These are phyloP conservation scores for Cossypha dichroa DNA, from an alignment of 2,797 vertebrate genomes.

Conservation along the genomic window DNA sequence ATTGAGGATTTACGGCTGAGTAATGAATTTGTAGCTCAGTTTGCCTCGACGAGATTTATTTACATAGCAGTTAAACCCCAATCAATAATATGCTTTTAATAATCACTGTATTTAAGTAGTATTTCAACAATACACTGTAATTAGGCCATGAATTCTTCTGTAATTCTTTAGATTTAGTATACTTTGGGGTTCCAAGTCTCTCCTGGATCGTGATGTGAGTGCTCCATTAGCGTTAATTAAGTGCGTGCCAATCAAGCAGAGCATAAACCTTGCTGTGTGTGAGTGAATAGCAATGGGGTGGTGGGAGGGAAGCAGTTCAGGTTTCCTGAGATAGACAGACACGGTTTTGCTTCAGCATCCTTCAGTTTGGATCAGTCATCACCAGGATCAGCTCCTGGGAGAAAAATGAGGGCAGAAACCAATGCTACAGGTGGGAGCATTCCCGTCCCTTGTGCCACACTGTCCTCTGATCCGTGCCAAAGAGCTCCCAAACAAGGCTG, in stretches of 20 bases:
- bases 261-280: neutral
- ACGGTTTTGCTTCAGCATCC: neutral
- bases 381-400: neutral
- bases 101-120: conserved; percentile 69
- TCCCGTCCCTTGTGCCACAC: rapidly evolving
- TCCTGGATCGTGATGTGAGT: conserved; percentile 48
- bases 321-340: neutral
- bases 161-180: conserved; percentile 66
- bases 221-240: conserved; percentile 59
- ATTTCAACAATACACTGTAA: conserved; percentile 70
- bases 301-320: neutral
- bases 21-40: conserved; percentile 60
- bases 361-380: neutral
- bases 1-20: conserved; percentile 63
- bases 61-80: conserved; percentile 66
- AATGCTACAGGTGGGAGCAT: rapidly evolving
- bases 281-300: neutral
- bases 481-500: neutral
- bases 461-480: neutral
- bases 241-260: conserved; percentile 35
- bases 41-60: conserved; percentile 54
- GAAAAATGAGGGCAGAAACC: neutral
- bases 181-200: conserved; percentile 59
- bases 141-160: conserved; percentile 65
- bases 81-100: conserved; percentile 73